Base-by-base conservation (phyloP, 1,140 invertebrate species). In the Drosophila trapezifrons region DNA sequence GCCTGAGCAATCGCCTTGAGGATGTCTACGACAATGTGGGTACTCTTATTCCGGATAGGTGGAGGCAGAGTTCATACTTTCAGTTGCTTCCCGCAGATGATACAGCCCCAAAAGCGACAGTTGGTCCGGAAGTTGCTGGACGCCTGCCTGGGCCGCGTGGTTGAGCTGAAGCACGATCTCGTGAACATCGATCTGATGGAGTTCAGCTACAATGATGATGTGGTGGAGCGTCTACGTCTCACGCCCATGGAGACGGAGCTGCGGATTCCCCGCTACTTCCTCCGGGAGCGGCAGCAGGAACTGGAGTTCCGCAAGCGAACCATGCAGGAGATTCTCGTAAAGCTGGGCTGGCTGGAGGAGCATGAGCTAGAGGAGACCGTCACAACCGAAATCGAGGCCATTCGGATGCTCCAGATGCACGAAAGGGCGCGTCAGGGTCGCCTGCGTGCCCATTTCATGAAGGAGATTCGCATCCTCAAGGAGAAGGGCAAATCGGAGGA, bases 21-120 rank as follows among this genome's bases (percentile, higher is more conserved):
- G 92, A 94, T 67, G 96, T 97, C 62, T 97, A 98, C 81, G 97
- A 98, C 90, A 97, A 85, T 67, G 82, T 62, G 98, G 93, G 78
- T 81, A 45, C 52, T 38, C 13, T 5, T 20, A 13, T 25, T 29
- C 12, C 12, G 0, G 18, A 18, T 2, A 4, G 7, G 13, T 20
- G 1, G 12, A 6, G 9, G 10, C 1, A n/a, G n/a, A n/a, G n/a
- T 20, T n/a, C 0, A 25, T 15, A 17, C 10, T 18, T 15, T 40
- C 7, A 18, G 2, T n/a, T 25, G n/a, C n/a, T n/a, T 10, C 9
- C 13, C 12, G n/a, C 18, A 89, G 80, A 94, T 98, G 59, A 93
- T 98, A 27, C 98, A 99, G 89, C 97, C 98, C 0, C 98, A 99
- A 92, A 99, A 99, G 91, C 93, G 97, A 43, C 84, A 96, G 29